Conservation (phyloP, 2,888 invertebrate genomes). For the Agrochola lychnidis region DNA sequence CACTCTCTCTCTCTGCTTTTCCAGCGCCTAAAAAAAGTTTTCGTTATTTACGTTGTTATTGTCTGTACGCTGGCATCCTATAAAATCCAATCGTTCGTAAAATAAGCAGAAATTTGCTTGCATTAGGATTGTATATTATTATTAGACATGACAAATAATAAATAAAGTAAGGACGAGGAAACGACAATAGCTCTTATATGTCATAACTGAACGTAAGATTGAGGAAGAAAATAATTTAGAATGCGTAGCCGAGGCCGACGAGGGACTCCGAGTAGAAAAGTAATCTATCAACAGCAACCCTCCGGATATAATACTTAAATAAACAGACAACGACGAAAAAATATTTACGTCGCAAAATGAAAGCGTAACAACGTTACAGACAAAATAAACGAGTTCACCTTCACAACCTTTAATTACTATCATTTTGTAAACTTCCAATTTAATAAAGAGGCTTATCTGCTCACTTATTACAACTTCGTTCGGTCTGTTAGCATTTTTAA, state of each 20-base stretch:
- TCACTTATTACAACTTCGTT: conserved; percentile 52
- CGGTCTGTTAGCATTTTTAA: conserved; percentile 66
- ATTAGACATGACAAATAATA: conserved; percentile 63
- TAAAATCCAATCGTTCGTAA: conserved; percentile 35
- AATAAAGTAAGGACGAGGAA: conserved; percentile 57
- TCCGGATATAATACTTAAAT: conserved; percentile 80
- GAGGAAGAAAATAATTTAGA: conserved; percentile 78
- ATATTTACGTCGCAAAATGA: conserved; percentile 73
- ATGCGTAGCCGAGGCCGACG: conserved; percentile 70
- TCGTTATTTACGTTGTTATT: conserved; percentile 49
- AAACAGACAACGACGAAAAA: conserved; percentile 75
- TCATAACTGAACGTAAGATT: conserved; percentile 76
- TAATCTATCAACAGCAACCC: conserved; percentile 83
- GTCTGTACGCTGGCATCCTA: conserved; percentile 25
- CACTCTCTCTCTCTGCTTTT: background rate
- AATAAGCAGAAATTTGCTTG: conserved; percentile 35
- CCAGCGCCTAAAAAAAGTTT: conserved; percentile 23
- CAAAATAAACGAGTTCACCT: conserved; percentile 70
- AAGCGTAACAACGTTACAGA: conserved; percentile 67
- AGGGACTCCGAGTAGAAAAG: conserved; percentile 74
- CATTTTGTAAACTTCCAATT: conserved; percentile 67
- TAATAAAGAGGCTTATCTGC: conserved; percentile 64
- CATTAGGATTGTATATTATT: conserved; percentile 26
- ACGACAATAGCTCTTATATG: conserved; percentile 72
- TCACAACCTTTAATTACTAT: conserved; percentile 73